A percentile compares a stretch with the other conserved stretches of the same genome.
These are phyloP conservation scores for Lacerta bilineata DNA, from an alignment of 2,797 vertebrate genomes.

Conservation along the genomic window DNA sequence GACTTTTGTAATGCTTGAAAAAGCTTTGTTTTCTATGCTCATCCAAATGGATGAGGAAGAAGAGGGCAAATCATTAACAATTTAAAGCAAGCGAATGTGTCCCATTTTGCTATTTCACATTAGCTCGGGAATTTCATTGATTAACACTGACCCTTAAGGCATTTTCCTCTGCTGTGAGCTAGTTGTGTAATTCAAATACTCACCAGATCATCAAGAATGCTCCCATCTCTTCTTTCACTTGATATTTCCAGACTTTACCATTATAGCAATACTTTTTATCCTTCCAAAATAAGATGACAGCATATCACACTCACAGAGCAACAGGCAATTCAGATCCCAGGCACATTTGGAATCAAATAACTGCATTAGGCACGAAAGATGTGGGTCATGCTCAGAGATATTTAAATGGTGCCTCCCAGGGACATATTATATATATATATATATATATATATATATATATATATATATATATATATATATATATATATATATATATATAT, in stretches of 20 bases:
- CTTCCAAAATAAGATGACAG: not conserved
- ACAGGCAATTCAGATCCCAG: not conserved
- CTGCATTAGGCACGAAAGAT: not conserved
- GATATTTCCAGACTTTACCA: not conserved
- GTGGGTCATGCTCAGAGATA: not conserved
- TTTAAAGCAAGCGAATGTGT: not conserved
- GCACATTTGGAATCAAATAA: not conserved
- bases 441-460: too few species aligned
- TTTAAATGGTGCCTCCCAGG: not conserved
- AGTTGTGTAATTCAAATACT: not conserved
- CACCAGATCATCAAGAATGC: not conserved
- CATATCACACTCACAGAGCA: not conserved
- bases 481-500: too few species aligned
- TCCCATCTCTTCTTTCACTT: not conserved
- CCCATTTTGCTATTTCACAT: conserved; percentile 5
- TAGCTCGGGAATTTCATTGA: not conserved
- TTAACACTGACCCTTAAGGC: not conserved
- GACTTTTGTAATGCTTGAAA: conserved; percentile 14
- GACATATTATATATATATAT: not conserved
- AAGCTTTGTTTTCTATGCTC: not conserved
- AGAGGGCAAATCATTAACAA: conserved; percentile 1
- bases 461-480: too few species aligned
- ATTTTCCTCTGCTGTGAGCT: not conserved
- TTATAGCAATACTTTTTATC: not conserved
- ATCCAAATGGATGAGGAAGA: conserved; percentile 7